Conservation (phyloP, 2,888 invertebrate genomes). For the Dynastes tityus region DNA sequence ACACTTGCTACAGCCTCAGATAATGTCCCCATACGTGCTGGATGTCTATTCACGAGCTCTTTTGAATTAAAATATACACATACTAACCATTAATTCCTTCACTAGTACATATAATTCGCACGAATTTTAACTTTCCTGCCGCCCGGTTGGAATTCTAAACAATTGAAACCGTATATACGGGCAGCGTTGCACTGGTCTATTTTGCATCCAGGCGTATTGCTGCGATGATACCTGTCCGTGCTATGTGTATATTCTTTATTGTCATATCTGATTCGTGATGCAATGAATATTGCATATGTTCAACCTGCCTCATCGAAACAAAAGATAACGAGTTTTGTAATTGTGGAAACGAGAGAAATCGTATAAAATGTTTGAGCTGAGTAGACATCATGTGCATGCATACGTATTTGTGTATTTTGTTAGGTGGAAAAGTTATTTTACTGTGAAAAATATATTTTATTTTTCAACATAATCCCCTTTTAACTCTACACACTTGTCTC, state of each 20-base stretch:
- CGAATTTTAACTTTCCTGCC: slow-evolving; percentile 1
- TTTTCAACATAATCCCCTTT: too few relatives aligned
- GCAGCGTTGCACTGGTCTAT: neutral
- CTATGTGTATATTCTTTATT: slow-evolving; percentile 1
- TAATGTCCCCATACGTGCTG: neutral
- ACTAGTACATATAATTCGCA: neutral
- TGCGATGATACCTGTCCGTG: neutral
- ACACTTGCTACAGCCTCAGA: neutral
- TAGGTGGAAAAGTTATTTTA: neutral
- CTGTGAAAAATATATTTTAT: too few relatives aligned
- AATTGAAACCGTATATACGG: neutral
- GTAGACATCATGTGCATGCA: neutral
- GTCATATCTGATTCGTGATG: slow-evolving; percentile 1
- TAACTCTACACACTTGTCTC: too few relatives aligned
- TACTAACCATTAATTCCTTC: neutral
- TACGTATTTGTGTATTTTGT: neutral
- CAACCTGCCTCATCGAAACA: neutral
- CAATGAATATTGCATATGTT: slow-evolving; percentile 10
- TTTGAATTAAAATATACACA: neutral
- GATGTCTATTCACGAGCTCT: neutral
- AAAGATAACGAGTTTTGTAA: slow-evolving; percentile 19
- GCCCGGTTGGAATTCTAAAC: neutral
- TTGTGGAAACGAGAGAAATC: slow-evolving; percentile 9
- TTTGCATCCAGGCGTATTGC: neutral
- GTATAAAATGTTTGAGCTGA: neutral